These are phyloP conservation scores for Aradophagus sp. DNA, from an alignment of 1,140 invertebrate species.

Conservation along the genomic window DNA sequence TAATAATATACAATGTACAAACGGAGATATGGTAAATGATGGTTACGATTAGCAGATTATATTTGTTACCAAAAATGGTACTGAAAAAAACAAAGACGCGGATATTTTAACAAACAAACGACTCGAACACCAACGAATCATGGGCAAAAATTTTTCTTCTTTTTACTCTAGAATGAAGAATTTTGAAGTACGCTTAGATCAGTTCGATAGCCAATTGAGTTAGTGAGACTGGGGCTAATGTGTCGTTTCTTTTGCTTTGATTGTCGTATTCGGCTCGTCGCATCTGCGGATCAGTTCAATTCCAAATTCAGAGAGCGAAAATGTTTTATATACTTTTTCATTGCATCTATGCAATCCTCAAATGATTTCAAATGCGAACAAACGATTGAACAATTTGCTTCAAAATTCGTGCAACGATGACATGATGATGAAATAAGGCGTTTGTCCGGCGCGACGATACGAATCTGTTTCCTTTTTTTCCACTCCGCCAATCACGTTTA, in stretches of 20 bases:
- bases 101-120: slow-evolving; percentile 25
- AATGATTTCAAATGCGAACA: slow-evolving; percentile 24
- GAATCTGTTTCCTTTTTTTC: no score
- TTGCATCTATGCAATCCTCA: slow-evolving; percentile 26
- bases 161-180: slow-evolving; percentile 35
- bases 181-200: slow-evolving; percentile 34
- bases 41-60: slow-evolving; percentile 59
- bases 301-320: slow-evolving; percentile 28
- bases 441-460: no score
- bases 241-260: no score
- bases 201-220: slow-evolving; percentile 48
- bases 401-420: no score
- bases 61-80: slow-evolving; percentile 43
- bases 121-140: slow-evolving; percentile 52
- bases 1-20: slow-evolving; percentile 44
- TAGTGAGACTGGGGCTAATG: slow-evolving; percentile 22
- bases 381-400: slow-evolving; percentile 31
- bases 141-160: slow-evolving; percentile 37
- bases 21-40: slow-evolving; percentile 46
- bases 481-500: no score
- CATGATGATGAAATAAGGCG: no score
- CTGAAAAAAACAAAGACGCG: slow-evolving; percentile 29
- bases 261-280: slow-evolving; percentile 25
- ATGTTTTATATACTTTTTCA: slow-evolving; percentile 35
- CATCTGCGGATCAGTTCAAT: slow-evolving; percentile 21